A percentile compares a stretch with the other conserved stretches of the same genome.
phyloP scores from a whole-genome alignment of 2,797 vertebrate genomes.

The Alcedo atthis region DNA sequence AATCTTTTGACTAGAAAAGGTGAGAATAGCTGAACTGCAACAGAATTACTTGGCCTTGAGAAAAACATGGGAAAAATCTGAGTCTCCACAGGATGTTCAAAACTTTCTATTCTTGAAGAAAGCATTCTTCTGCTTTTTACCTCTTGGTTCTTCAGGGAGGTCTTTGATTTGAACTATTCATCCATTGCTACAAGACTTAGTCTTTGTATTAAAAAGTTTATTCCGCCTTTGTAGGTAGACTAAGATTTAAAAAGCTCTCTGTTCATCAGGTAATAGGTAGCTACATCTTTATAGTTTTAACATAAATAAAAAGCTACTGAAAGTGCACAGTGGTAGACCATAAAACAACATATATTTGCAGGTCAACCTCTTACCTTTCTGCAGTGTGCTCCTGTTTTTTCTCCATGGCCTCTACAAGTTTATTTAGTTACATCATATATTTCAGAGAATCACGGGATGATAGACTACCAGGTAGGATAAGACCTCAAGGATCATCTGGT shows the following conservation, averaged over 20 bases:
- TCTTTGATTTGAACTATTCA: neutral
- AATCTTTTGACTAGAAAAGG: neutral
- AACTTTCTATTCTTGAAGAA: neutral
- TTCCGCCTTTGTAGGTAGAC: neutral
- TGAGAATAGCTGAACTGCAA: neutral
- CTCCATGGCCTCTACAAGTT: neutral
- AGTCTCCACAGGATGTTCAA: neutral
- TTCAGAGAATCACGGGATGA: neutral
- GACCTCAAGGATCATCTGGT: neutral
- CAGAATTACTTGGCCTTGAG: neutral
- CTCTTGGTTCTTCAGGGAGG: neutral
- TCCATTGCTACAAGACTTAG: neutral
- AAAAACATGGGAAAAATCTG: neutral
- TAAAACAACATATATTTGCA: neutral
- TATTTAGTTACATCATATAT: neutral
- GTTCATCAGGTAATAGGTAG: neutral
- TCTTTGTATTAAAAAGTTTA: neutral
- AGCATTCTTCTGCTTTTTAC: neutral
- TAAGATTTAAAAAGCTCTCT: slow-evolving; percentile 6
- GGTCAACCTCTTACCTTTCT: neutral
- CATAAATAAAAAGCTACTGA: neutral
- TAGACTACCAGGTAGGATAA: neutral
- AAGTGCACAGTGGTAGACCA: neutral
- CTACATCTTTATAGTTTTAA: neutral
- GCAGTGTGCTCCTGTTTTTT: neutral